Conservation (phyloP, 2,797 vertebrate species). For the Pseudopleuronectes americanus region DNA sequence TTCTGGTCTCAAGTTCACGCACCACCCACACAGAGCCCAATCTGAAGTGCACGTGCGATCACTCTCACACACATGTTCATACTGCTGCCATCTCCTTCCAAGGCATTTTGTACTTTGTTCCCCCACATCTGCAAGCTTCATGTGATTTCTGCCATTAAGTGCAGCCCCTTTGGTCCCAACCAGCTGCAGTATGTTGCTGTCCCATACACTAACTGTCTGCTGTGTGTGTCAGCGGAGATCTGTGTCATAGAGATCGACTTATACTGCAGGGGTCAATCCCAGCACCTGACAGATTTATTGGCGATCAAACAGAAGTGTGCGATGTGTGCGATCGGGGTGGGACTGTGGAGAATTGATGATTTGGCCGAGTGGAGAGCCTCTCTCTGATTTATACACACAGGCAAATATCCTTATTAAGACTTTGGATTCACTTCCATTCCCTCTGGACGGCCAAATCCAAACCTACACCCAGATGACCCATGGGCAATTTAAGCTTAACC, state of each 20-base stretch:
- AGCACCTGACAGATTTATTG: constrained; percentile 12
- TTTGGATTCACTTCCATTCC: no score
- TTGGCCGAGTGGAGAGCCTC: constrained; percentile 26
- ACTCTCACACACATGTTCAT: constrained; percentile 43
- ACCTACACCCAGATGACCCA: no score
- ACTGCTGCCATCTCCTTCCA: constrained; percentile 3
- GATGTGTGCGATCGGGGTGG: constrained; percentile 57
- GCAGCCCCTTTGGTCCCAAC: constrained; percentile 13
- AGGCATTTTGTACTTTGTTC: constrained; percentile 39
- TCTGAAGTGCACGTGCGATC: constrained; percentile 34
- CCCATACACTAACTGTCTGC: not conserved
- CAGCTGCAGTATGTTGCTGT: constrained; percentile 35
- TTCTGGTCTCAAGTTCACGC: constrained; percentile 52
- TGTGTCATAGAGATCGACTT: constrained; percentile 19
- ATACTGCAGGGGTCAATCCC: constrained; percentile 18
- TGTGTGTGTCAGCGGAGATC: not conserved
- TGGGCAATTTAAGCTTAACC: no score
- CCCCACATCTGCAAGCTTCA: constrained; percentile 36
- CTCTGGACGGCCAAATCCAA: no score
- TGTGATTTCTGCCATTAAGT: constrained; percentile 29
- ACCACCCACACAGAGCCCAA: constrained; percentile 41
- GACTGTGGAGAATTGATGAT: constrained; percentile 69
- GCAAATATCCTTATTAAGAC: no score
- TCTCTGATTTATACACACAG: constrained; percentile 42
- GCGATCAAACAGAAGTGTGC: constrained; percentile 41